These are phyloP conservation scores for Dicranocentrus wangi DNA, from an alignment of 2,888 invertebrate genomes.

Conservation along the genomic window DNA sequence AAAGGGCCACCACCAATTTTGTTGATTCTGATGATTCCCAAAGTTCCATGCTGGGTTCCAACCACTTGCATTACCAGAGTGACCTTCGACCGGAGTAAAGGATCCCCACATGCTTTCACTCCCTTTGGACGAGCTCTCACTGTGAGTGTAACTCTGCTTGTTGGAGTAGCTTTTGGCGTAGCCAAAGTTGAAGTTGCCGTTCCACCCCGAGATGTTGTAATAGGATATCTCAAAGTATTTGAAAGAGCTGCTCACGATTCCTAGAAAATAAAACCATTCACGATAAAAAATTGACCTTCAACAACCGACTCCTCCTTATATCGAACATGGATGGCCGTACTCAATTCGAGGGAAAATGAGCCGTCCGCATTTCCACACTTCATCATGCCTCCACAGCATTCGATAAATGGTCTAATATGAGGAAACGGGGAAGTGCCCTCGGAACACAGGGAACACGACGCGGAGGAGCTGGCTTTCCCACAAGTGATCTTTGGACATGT, in stretches of 20 bases:
- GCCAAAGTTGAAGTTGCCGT: too few species aligned
- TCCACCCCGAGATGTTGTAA: not conserved
- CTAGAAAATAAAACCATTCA: not conserved
- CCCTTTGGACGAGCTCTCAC: not conserved
- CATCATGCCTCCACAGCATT: conserved; percentile 12
- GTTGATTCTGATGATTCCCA: too few species aligned
- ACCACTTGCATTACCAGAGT: too few species aligned
- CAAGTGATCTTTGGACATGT: conserved; percentile 45
- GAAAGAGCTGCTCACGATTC: conserved; percentile 4
- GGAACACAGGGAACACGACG: not conserved
- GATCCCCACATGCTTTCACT: too few species aligned
- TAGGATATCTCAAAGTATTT: conserved; percentile 8
- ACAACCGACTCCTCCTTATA: too few species aligned
- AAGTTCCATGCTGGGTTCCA: too few species aligned
- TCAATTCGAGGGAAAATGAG: conserved; percentile 1
- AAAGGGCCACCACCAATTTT: too few species aligned
- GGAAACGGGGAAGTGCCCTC: not conserved
- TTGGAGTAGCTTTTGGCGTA: too few species aligned
- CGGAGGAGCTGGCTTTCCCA: not conserved
- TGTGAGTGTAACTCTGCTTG: too few species aligned
- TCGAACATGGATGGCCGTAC: too few species aligned
- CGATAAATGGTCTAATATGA: conserved; percentile 10
- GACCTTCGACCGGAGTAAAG: too few species aligned
- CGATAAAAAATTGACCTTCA: too few species aligned
- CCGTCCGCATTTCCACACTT: conserved; percentile 1